Evolutionary conservation across 2,888 invertebrate genomes (phyloP).

Genomic region (Isoperla grammatica): DNA sequence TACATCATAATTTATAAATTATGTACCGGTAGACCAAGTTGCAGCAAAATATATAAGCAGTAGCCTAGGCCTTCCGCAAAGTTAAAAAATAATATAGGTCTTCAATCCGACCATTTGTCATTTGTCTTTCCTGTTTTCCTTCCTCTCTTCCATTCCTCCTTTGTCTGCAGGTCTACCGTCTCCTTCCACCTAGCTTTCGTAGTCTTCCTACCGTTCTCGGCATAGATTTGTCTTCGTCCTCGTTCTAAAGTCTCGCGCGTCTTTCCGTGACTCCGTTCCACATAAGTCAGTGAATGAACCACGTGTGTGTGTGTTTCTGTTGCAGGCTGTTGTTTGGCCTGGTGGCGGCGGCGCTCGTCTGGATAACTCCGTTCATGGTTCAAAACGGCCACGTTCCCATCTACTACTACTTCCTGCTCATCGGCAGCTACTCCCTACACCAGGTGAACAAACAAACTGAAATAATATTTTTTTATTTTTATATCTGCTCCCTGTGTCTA

Average conservation of each 20-base stretch:
- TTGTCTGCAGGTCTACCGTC: not conserved
- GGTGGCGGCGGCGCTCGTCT: slow-evolving; percentile 77
- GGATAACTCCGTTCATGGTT: slow-evolving; percentile 72
- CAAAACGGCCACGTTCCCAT: slow-evolving; percentile 58
- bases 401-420: slow-evolving; percentile 64
- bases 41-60: too few relatives aligned
- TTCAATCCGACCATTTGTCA: not conserved
- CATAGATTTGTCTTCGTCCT: too few relatives aligned
- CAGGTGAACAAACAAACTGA: too few relatives aligned
- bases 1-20: too few relatives aligned
- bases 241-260: too few relatives aligned
- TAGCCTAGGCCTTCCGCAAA: not conserved
- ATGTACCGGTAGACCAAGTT: too few relatives aligned
- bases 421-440: slow-evolving; percentile 80
- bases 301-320: slow-evolving; percentile 13
- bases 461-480: slow-evolving; percentile 30
- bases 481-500: too few relatives aligned
- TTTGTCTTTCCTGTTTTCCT: not conserved
- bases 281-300: not conserved
- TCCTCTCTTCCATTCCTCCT: not conserved
- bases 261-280: too few relatives aligned
- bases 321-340: slow-evolving; percentile 76
- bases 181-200: not conserved
- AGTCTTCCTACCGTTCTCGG: not conserved
- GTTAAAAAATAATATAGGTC: not conserved